A percentile compares a stretch with the other conserved stretches of the same genome.
These are phyloP conservation scores for Chrysodeixis includens DNA, from an alignment of 2,888 invertebrate species.

Conservation along the genomic window DNA sequence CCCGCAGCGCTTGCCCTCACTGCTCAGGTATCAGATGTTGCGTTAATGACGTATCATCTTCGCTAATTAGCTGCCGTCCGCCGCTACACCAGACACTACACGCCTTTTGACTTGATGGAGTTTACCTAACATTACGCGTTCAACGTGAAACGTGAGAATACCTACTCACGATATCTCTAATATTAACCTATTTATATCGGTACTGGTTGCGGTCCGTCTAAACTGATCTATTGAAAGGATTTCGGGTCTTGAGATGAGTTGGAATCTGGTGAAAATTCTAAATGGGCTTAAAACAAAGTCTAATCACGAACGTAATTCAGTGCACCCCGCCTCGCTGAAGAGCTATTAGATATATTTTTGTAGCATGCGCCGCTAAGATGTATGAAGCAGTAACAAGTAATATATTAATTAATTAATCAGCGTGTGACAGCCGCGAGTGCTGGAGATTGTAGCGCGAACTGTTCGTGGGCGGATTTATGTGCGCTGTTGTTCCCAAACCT, in stretches of 20 bases:
- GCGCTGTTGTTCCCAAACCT: neutral
- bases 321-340: neutral
- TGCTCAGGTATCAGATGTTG: conserved; percentile 35
- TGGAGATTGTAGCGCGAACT: neutral
- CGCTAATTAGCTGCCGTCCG: conserved; percentile 14
- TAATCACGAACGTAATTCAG: neutral
- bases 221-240: neutral
- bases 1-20: conserved; percentile 18
- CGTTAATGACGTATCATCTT: conserved; percentile 37
- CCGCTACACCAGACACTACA: conserved; percentile 3
- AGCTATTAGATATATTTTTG: neutral
- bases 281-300: neutral
- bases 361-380: conserved; percentile 2
- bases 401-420: conserved; percentile 1
- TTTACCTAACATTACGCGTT: neutral
- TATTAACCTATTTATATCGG: neutral
- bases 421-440: neutral
- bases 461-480: neutral
- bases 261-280: neutral
- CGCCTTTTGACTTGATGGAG: neutral
- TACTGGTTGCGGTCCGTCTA: neutral
- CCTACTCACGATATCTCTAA: neutral
- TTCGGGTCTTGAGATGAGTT: neutral
- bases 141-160: neutral
- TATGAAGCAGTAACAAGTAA: conserved; percentile 1